Evolutionary conservation across 1,140 invertebrate genomes (phyloP).

Genomic region (Chlorops oryzae): DNA sequence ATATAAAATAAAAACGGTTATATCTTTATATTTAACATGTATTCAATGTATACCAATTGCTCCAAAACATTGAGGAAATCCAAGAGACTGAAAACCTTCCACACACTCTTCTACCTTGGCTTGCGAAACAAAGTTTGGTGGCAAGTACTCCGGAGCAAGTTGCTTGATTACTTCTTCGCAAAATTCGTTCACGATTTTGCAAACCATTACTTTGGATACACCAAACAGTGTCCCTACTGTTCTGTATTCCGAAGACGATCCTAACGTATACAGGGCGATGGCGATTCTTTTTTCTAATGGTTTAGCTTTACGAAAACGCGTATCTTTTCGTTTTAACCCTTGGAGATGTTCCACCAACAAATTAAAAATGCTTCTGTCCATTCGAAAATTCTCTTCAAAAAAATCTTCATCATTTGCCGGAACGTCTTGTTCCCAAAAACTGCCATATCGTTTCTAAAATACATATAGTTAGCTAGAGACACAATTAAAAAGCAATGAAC

Average conservation of each 20-base stretch:
- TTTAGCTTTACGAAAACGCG: conserved; percentile 3
- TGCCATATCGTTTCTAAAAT: conserved; percentile 7
- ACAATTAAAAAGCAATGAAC: neutral
- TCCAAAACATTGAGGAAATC: too few species aligned
- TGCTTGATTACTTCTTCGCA: conserved; percentile 7
- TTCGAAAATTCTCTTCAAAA: conserved; percentile 12
- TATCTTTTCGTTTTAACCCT: conserved; percentile 4
- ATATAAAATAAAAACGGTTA: too few species aligned
- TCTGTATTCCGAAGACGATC: conserved; percentile 8
- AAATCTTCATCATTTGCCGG: neutral
- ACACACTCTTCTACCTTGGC: too few species aligned
- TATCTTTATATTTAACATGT: too few species aligned
- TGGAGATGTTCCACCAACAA: neutral
- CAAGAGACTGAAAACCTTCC: too few species aligned
- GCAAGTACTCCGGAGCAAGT: too few species aligned
- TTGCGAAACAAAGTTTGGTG: too few species aligned
- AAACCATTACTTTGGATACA: conserved; percentile 2
- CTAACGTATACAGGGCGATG: conserved; percentile 11
- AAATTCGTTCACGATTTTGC: conserved; percentile 5
- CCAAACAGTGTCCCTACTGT: conserved; percentile 11
- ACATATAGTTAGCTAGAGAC: neutral
- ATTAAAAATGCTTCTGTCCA: neutral
- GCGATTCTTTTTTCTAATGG: conserved; percentile 14
- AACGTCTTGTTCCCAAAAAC: conserved; percentile 11
- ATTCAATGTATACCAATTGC: too few species aligned